A percentile compares a stretch with the other conserved stretches of the same genome.
Conservation (phyloP, 2,113 vertebrate genomes). For the Caretta caretta region DNA sequence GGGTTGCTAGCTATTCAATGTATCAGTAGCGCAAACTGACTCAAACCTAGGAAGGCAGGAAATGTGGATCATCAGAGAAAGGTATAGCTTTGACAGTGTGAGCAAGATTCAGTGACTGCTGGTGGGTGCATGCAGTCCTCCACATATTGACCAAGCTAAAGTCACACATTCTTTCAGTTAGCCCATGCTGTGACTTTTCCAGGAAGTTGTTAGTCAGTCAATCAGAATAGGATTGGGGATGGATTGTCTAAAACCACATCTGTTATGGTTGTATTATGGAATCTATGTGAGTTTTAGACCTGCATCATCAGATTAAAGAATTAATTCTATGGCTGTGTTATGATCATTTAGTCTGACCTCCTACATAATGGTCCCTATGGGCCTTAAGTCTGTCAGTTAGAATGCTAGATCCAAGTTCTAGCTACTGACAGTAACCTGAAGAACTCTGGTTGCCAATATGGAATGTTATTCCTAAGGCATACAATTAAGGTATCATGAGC, state of each 20-base stretch:
- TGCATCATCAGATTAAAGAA: background rate
- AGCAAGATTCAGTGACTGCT: no score
- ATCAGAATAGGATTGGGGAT: background rate
- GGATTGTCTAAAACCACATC: background rate
- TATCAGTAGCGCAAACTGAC: no score
- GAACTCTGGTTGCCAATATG: background rate
- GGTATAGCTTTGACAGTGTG: no score
- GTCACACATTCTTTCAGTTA: background rate
- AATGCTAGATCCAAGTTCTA: background rate
- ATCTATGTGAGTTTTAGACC: background rate
- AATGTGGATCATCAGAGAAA: no score
- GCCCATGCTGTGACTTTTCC: background rate
- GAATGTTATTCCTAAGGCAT: background rate
- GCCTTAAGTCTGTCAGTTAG: background rate
- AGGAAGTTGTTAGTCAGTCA: background rate
- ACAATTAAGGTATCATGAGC: background rate
- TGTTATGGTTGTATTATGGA: background rate
- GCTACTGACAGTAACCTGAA: background rate
- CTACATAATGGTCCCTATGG: background rate
- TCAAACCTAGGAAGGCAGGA: no score
- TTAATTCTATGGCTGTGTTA: background rate
- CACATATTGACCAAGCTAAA: background rate
- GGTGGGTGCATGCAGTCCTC: background rate
- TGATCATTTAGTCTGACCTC: background rate
- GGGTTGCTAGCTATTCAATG: no score